A percentile compares a stretch with the other conserved stretches of the same genome.
Evolutionary conservation across 2,888 invertebrate species (phyloP).

Genomic region (Polietes domitor): DNA sequence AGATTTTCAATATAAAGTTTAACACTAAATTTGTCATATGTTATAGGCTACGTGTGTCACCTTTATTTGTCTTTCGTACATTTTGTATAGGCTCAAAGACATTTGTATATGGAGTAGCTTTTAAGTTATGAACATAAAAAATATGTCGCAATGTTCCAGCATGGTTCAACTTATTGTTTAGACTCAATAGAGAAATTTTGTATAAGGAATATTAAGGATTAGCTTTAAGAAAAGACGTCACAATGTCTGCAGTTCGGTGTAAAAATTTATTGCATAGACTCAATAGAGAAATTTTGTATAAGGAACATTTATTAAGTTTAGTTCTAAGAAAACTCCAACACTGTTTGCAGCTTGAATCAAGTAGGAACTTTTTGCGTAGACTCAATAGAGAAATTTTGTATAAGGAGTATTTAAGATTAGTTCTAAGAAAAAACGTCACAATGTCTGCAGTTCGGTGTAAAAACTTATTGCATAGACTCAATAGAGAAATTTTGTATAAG

Average conservation of each 20-base stretch:
- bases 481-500: conserved; percentile 49
- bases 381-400: conserved; percentile 51
- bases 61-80: not conserved
- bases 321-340: not conserved
- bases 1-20: not conserved
- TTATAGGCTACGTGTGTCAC: not conserved
- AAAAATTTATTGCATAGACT: conserved; percentile 43
- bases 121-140: not conserved
- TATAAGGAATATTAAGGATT: conserved; percentile 14
- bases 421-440: not conserved
- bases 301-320: not conserved
- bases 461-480: conserved; percentile 47
- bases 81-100: conserved; percentile 48
- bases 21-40: not conserved
- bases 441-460: not conserved
- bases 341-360: not conserved
- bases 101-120: conserved; percentile 18
- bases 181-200: conserved; percentile 51
- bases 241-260: not conserved
- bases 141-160: not conserved
- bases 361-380: conserved; percentile 38
- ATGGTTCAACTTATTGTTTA: conserved; percentile 30
- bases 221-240: not conserved
- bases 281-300: conserved; percentile 52
- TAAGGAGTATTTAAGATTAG: not conserved